Evolutionary conservation across 2,797 vertebrate genomes (phyloP).

Genomic region (Aplochiton taeniatus): DNA sequence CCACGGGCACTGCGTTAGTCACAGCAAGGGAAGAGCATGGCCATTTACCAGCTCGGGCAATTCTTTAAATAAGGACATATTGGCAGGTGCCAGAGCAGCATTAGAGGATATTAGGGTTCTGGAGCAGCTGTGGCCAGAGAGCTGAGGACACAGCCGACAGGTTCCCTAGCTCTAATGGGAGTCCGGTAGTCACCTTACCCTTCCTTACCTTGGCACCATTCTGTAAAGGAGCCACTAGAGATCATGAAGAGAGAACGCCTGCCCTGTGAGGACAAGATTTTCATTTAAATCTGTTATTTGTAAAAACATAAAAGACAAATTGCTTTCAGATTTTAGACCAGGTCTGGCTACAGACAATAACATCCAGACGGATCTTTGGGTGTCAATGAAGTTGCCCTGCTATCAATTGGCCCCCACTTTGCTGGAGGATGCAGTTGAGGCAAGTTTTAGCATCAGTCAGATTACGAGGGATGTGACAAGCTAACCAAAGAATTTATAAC

Average conservation of each 20-base stretch:
- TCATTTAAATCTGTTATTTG: background rate
- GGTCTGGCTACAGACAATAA: conserved; percentile 52
- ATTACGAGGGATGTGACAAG: conserved; percentile 54
- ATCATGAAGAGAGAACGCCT: background rate
- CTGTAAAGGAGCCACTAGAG: background rate
- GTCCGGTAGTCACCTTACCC: background rate
- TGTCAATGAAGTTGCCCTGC: conserved; percentile 49
- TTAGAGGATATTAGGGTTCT: conserved; percentile 14
- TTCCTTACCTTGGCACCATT: background rate
- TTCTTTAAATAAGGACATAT: conserved; percentile 55
- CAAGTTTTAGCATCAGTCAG: conserved; percentile 14
- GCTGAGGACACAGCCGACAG: conserved; percentile 26
- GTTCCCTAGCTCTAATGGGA: conserved; percentile 7
- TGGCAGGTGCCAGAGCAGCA: conserved; percentile 50
- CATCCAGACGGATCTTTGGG: conserved; percentile 22
- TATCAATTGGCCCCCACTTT: conserved; percentile 52
- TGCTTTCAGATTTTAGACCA: conserved; percentile 19
- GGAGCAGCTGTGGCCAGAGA: conserved; percentile 21
- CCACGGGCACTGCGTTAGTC: conserved; percentile 38
- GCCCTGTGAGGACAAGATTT: no score
- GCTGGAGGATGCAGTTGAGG: conserved; percentile 33
- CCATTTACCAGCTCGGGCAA: conserved; percentile 44
- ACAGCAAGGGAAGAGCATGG: conserved; percentile 34
- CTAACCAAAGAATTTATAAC: conserved; percentile 59
- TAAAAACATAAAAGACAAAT: conserved; percentile 41